Base-by-base conservation (phyloP, 2,797 vertebrate genomes). In the Molossus molossus region DNA sequence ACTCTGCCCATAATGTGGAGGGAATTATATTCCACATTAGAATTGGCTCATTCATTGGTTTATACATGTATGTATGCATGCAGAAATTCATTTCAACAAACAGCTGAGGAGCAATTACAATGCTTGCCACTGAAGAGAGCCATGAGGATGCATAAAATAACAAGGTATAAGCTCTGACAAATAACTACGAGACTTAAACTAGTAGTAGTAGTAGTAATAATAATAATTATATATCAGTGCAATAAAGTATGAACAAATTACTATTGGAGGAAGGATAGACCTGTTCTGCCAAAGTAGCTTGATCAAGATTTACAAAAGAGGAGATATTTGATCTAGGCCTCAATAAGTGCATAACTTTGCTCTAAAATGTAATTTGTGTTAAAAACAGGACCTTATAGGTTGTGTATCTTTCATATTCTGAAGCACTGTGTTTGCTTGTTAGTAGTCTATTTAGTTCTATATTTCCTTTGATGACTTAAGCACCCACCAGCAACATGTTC, bases 401-500 rank as follows among this genome's bases (percentile, higher is more conserved):
- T 50, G 4, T 82, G 2, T 40, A 75, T 12, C 5, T 84, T 9
- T 21, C 64, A n/a, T 33, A 88, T 62, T 91, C 40, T 91, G 40
- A 77, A 75, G 40, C 20, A 58, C 7, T 25, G 2, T 77, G 9
- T 84, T 82, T 79, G 13, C 17, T 40, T 88, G 7, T 81, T 79
- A 48, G 1, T 69, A 29, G 6, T 64, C 50, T 77, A 67, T 53
- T 88, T 92, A 64, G 13, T 90, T 69, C 64, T 57, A 53, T 10
- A 62, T 87, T 91, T 86, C n/a, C 37, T 93, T 89, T 95, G 37
- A 91, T 95, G 37, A 91, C n/a, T 9, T 80, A 89, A 94, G 20
- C 12, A 88, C 3, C 1, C 21, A 73, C 20, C 9, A 88, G 69
- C 50, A 76, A 79, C 14, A 72, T 25, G 11, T 50, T 82, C 12